A percentile compares a stretch with the other conserved stretches of the same genome.
Evolutionary conservation across 2,888 invertebrate species (phyloP).

Genomic region (Drosophila fungiperda): DNA sequence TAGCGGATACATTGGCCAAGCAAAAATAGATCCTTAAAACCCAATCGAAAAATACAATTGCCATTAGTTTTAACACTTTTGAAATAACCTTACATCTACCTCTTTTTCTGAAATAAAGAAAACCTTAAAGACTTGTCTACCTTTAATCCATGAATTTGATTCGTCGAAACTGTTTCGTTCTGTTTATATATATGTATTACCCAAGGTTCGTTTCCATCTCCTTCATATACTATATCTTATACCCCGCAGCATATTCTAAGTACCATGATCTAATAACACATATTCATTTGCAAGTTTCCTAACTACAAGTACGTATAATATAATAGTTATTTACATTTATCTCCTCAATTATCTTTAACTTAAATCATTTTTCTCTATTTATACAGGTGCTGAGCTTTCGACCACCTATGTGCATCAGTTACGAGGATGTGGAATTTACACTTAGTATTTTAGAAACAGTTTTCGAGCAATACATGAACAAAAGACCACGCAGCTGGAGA

Average conservation of each 20-base stretch:
- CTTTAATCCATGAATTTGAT: background rate
- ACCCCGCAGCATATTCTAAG: constrained; percentile 13
- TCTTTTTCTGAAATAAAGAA: constrained; percentile 28
- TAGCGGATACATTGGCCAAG: constrained; percentile 82
- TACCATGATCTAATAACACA: constrained; percentile 50
- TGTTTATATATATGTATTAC: background rate
- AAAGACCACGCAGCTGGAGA: constrained; percentile 81
- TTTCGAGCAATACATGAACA: constrained; percentile 73
- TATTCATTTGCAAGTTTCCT: constrained; percentile 52
- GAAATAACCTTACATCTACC: constrained; percentile 14
- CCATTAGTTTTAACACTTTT: constrained; percentile 6
- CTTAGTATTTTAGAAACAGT: constrained; percentile 86
- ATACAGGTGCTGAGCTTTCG: constrained; percentile 93
- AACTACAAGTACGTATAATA: constrained; percentile 55
- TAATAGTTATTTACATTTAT: background rate
- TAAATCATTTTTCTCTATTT: background rate
- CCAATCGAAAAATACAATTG: constrained; percentile 7
- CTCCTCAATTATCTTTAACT: background rate
- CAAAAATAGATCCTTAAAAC: constrained; percentile 16
- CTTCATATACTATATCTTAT: constrained; percentile 9
- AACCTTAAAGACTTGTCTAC: constrained; percentile 7
- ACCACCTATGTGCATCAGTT: constrained; percentile 97
- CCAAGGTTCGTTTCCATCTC: background rate
- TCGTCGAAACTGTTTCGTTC: background rate
- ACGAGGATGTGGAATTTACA: constrained; percentile 92